phyloP scores from a whole-genome alignment of 2,113 vertebrate genomes.

The Genyomyrus donnyi region DNA sequence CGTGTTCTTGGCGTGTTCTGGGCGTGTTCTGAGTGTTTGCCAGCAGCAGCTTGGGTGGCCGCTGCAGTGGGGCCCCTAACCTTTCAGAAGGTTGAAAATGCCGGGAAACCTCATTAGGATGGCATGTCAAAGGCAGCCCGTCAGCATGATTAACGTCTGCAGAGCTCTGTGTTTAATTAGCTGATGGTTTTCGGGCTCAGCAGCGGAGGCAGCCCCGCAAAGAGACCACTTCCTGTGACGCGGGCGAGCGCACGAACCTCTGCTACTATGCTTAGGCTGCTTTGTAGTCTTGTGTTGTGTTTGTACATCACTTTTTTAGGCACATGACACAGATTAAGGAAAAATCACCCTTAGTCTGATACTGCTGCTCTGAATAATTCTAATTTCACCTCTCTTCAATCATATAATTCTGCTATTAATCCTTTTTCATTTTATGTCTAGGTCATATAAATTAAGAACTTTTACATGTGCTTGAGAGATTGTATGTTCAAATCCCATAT shows the following conservation, averaged over 20 bases:
- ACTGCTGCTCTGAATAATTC: background rate
- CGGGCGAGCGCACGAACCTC: background rate
- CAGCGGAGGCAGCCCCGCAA: background rate
- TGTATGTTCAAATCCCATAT: background rate
- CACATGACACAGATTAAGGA: background rate
- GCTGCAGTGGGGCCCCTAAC: background rate
- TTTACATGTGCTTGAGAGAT: background rate
- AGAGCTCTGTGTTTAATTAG: conserved; percentile 27
- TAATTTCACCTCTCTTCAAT: background rate
- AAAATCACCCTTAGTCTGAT: background rate
- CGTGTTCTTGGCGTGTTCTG: background rate
- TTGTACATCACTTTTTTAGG: background rate
- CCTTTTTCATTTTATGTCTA: background rate
- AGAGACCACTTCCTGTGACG: background rate
- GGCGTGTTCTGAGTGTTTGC: background rate
- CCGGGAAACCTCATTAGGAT: conserved; percentile 18
- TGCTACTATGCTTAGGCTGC: background rate
- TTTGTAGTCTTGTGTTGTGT: background rate
- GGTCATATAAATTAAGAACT: background rate
- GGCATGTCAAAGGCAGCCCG: conserved; percentile 23
- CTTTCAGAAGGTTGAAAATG: background rate
- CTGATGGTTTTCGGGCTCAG: conserved; percentile 5
- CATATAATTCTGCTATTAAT: background rate
- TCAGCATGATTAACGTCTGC: conserved; percentile 26
- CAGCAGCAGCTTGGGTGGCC: background rate